Conservation (phyloP, 1,140 invertebrate genomes). For the Diachasma alloeum region DNA sequence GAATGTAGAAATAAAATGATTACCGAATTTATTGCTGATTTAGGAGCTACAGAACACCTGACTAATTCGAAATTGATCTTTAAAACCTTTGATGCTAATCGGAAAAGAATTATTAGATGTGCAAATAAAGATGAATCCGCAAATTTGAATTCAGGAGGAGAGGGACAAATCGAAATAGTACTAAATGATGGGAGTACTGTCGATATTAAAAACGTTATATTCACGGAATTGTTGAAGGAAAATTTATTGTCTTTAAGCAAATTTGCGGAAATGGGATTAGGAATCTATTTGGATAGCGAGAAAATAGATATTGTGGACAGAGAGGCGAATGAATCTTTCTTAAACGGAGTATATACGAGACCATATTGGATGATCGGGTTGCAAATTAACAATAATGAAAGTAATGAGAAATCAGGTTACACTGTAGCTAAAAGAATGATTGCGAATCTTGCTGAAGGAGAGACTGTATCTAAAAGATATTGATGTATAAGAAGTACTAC, state of each 20-base stretch:
- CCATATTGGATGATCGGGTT: slow-evolving; percentile 30
- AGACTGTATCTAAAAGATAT: background rate
- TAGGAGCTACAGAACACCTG: too few species aligned
- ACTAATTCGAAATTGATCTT: slow-evolving; percentile 26
- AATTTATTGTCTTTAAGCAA: slow-evolving; percentile 13
- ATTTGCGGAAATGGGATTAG: slow-evolving; percentile 21
- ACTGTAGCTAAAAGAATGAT: too few species aligned
- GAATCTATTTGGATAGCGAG: slow-evolving; percentile 23
- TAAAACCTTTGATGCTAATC: slow-evolving; percentile 22
- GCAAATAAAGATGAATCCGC: too few species aligned
- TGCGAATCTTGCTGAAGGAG: background rate
- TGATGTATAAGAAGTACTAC: too few species aligned
- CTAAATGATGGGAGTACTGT: too few species aligned
- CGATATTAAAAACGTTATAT: too few species aligned
- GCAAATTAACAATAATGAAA: background rate
- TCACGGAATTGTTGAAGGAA: background rate
- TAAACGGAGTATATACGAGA: slow-evolving; percentile 20
- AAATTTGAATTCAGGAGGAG: background rate
- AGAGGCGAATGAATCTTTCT: too few species aligned
- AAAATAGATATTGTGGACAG: slow-evolving; percentile 15
- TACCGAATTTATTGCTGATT: too few species aligned
- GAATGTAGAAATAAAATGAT: too few species aligned
- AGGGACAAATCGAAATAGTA: background rate
- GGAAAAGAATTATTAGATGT: slow-evolving; percentile 20
- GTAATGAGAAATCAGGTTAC: background rate